Conservation (phyloP, 2,113 vertebrate genomes). For the Cyprinodon brontotheroides region DNA sequence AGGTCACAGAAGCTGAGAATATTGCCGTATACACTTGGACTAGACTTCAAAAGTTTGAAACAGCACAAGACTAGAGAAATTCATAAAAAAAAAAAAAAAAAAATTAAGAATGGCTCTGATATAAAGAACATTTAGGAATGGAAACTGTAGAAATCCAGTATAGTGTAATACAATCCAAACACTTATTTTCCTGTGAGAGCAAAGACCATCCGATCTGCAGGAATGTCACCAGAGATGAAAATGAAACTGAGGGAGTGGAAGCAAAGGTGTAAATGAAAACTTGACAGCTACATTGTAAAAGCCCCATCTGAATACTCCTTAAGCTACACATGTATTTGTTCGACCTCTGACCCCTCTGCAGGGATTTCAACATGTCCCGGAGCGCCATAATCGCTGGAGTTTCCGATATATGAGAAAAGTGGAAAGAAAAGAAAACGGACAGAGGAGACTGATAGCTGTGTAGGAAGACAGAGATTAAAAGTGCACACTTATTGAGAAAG, state of each 20-base stretch:
- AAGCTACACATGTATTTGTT: conserved; percentile 31
- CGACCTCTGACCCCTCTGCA: conserved; percentile 46
- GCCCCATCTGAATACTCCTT: conserved; percentile 10
- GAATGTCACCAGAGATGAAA: conserved; percentile 40
- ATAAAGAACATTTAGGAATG: conserved; percentile 20
- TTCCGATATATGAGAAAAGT: conserved; percentile 4
- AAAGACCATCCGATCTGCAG: background rate
- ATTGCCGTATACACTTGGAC: conserved; percentile 2
- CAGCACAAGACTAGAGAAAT: background rate
- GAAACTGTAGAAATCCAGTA: conserved; percentile 11
- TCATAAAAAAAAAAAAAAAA: conserved; percentile 23
- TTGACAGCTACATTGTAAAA: conserved; percentile 13
- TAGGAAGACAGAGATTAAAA: background rate
- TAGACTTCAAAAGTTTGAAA: background rate
- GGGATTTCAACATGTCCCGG: conserved; percentile 4
- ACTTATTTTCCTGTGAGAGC: conserved; percentile 25
- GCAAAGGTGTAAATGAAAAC: conserved; percentile 55
- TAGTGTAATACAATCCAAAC: conserved; percentile 28
- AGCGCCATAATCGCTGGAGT: conserved; percentile 7
- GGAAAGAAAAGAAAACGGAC: conserved; percentile 13
- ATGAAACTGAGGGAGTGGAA: conserved; percentile 25
- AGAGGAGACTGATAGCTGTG: background rate
- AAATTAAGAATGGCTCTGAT: background rate
- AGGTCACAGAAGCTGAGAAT: background rate
- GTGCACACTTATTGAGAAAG: background rate